Percentiles rank a stretch among this genome's conserved stretches.
Conservation (phyloP, 2,113 vertebrate species). For the Alexandromys fortis region DNA sequence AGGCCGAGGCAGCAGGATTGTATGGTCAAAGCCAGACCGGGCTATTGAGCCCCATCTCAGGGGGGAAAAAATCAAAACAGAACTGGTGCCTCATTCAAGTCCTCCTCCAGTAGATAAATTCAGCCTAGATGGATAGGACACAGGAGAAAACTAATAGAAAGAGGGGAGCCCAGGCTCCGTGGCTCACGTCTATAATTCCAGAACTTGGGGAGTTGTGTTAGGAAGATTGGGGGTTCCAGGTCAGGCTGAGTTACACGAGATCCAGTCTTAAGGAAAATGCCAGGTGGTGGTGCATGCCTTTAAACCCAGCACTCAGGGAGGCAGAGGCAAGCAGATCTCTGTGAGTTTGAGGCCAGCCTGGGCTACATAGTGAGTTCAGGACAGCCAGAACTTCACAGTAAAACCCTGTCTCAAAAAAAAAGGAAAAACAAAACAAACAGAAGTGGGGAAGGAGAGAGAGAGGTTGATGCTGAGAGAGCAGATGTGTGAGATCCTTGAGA, state of each 20-base stretch:
- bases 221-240: not conserved
- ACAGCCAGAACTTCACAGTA: not conserved
- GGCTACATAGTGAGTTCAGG: not conserved
- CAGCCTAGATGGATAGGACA: not conserved
- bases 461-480: not conserved
- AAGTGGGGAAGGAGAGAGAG: not conserved
- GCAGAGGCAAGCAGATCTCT: not conserved
- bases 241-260: not conserved
- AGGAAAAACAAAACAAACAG: not conserved
- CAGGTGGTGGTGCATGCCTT: rapidly evolving
- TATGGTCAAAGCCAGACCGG: not conserved
- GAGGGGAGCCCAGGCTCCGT: not conserved
- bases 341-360: not conserved
- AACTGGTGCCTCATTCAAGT: not conserved
- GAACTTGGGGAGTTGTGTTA: not conserved
- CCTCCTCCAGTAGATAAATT: not conserved
- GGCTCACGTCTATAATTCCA: not conserved
- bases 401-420: not conserved
- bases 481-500: no score
- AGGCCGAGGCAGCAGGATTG: not conserved
- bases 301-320: not conserved
- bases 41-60: not conserved
- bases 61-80: not conserved
- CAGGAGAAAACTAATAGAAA: not conserved
- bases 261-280: not conserved